Evolutionary conservation across 2,888 invertebrate species (phyloP).

Genomic region (Eupithecia centaureata): DNA sequence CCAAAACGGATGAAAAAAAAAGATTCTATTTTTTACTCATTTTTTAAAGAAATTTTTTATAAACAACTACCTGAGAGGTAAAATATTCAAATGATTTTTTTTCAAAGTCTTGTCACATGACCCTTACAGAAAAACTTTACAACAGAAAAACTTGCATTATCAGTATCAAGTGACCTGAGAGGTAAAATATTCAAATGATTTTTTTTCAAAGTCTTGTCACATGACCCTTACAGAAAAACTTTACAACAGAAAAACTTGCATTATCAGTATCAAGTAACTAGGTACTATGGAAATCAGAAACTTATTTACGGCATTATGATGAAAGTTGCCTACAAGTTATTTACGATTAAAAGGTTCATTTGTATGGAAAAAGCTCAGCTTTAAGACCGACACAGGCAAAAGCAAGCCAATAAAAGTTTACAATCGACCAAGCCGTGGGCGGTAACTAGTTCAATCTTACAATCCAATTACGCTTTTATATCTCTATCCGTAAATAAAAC

Average conservation of each 20-base stretch:
- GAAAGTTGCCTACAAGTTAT: neutral
- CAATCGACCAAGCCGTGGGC: constrained; percentile 16
- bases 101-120: neutral
- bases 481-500: constrained; percentile 38
- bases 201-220: neutral
- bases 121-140: too few relatives aligned
- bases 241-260: neutral
- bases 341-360: neutral
- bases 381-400: constrained; percentile 6
- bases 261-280: neutral
- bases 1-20: too few relatives aligned
- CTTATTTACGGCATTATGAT: neutral
- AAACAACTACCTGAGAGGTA: too few relatives aligned
- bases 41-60: too few relatives aligned
- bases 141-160: neutral
- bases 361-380: neutral
- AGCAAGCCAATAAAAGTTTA: constrained; percentile 13
- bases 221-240: too few relatives aligned
- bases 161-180: neutral
- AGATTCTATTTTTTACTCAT: too few relatives aligned
- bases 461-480: constrained; percentile 34
- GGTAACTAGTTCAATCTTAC: constrained; percentile 20
- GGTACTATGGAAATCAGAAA: neutral
- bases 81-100: too few relatives aligned
- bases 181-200: too few relatives aligned